Conservation (phyloP, 2,113 vertebrate genomes). For the Sus scrofa region DNA sequence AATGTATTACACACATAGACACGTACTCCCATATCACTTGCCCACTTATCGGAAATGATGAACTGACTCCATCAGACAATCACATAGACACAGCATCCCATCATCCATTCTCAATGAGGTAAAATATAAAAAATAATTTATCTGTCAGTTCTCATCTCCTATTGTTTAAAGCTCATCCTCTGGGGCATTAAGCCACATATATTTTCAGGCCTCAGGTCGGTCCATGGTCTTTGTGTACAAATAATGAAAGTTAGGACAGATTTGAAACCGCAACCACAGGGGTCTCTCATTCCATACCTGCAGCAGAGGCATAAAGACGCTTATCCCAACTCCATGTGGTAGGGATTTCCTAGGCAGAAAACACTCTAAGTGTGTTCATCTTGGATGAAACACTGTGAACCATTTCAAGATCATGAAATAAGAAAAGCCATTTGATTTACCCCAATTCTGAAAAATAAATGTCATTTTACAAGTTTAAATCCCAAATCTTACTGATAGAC, state of each 20-base stretch:
- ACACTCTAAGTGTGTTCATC: not conserved
- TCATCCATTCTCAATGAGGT: not conserved
- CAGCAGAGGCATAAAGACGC: not conserved
- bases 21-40: not conserved
- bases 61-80: too few species aligned
- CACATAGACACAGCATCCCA: not conserved
- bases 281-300: not conserved
- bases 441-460: not conserved
- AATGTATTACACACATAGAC: not conserved
- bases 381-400: not conserved
- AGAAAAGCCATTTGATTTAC: not conserved
- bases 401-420: not conserved
- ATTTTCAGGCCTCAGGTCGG: not conserved
- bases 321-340: not conserved
- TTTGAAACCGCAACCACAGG: not conserved
- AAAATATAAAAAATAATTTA: not conserved
- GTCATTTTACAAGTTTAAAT: not conserved
- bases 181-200: not conserved
- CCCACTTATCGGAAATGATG: not conserved
- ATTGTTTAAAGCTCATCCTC: not conserved
- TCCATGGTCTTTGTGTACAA: not conserved
- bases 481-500: not conserved
- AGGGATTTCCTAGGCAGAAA: not conserved
- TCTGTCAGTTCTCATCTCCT: not conserved
- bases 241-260: not conserved